phyloP scores from a whole-genome alignment of 2,797 vertebrate genomes.

The Urosaurus nigricauda region DNA sequence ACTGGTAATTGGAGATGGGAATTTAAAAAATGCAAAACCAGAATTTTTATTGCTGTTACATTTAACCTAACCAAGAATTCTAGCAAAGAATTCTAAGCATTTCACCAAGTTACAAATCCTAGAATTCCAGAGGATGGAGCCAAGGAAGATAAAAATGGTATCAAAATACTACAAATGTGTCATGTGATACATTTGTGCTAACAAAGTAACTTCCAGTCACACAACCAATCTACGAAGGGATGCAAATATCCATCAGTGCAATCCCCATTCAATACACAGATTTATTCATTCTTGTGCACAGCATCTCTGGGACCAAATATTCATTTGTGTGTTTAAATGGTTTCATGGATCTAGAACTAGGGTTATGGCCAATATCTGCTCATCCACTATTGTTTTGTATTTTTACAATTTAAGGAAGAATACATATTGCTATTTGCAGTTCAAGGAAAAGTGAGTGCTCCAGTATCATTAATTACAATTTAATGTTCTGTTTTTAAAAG shows the following conservation, averaged over 20 bases:
- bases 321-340: not conserved
- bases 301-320: not conserved
- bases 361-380: conserved; percentile 25
- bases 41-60: no score
- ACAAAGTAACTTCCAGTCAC: not conserved
- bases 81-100: no score
- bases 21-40: no score
- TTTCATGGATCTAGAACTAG: conserved; percentile 5
- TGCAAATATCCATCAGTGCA: no score
- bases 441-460: conserved; percentile 28
- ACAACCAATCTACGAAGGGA: not conserved
- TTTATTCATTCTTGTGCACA: not conserved
- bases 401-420: not conserved
- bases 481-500: conserved; percentile 56
- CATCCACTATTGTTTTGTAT: conserved; percentile 12
- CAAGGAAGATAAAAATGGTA: no score
- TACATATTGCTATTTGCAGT: conserved; percentile 35
- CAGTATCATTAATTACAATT: conserved; percentile 60
- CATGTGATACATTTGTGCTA: no score
- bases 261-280: not conserved
- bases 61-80: no score
- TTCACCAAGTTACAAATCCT: no score
- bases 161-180: no score
- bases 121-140: no score
- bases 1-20: no score